phyloP scores from a whole-genome alignment of 2,113 vertebrate species.

The Thamnaconus septentrionalis region DNA sequence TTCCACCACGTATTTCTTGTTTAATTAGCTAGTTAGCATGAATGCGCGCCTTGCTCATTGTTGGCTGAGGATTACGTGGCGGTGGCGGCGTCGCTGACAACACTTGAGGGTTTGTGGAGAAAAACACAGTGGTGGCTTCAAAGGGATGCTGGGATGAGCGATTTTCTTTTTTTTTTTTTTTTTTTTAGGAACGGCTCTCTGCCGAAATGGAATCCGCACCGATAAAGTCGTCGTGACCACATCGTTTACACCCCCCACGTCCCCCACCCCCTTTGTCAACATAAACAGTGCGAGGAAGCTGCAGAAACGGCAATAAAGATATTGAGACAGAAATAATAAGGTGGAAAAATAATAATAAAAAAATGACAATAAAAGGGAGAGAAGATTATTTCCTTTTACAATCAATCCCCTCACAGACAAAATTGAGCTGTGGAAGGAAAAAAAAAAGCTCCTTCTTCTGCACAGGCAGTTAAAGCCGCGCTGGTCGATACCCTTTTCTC shows the following conservation, averaged over 20 bases:
- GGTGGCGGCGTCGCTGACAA: constrained; percentile 2
- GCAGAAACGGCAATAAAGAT: background rate
- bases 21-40: constrained; percentile 57
- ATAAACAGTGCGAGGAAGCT: constrained; percentile 6
- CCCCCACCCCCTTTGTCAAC: background rate
- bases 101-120: constrained; percentile 31
- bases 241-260: background rate
- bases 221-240: constrained; percentile 2
- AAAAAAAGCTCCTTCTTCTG: background rate
- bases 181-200: constrained; percentile 3
- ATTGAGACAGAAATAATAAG: background rate
- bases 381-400: too few species aligned
- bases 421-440: too few species aligned
- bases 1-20: constrained; percentile 41
- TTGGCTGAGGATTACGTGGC: constrained; percentile 38
- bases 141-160: constrained; percentile 10
- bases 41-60: constrained; percentile 42
- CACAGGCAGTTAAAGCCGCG: constrained; percentile 7
- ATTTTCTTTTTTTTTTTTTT: background rate
- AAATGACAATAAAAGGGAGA: too few species aligned
- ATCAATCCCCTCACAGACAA: too few species aligned
- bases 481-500: constrained; percentile 21
- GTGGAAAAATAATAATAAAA: too few species aligned
- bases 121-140: constrained; percentile 36
- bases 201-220: constrained; percentile 27